Percentiles rank a stretch among this genome's conserved stretches.
Conservation (phyloP, 2,888 invertebrate genomes). For the Netelia fuscicornis region DNA sequence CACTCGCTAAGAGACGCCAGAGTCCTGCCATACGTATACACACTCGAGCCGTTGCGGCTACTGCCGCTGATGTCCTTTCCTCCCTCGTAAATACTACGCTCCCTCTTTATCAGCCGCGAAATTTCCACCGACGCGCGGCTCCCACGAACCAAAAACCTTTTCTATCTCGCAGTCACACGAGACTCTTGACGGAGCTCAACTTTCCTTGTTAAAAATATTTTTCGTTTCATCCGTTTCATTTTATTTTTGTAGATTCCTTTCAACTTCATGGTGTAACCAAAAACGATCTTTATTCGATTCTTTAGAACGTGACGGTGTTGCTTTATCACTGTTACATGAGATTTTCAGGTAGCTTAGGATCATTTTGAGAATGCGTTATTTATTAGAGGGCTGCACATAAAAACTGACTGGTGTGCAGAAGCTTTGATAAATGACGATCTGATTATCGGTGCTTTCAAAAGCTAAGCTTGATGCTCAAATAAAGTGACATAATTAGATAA, state of each 20-base stretch:
- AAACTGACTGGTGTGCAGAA: constrained; percentile 33
- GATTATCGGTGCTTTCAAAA: too few relatives aligned
- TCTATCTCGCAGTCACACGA: background rate
- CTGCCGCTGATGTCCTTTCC: constrained; percentile 23
- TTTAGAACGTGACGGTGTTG: background rate
- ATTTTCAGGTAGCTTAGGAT: background rate
- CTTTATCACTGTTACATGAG: background rate
- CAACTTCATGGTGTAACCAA: background rate
- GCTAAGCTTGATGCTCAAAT: too few relatives aligned
- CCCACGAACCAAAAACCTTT: background rate
- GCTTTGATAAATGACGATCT: constrained; percentile 27
- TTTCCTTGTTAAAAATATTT: background rate
- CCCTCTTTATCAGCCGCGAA: background rate
- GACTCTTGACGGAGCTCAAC: background rate
- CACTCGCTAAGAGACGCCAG: constrained; percentile 33
- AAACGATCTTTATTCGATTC: background rate
- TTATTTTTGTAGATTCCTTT: background rate
- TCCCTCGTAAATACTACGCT: constrained; percentile 22
- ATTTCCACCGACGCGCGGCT: constrained; percentile 5
- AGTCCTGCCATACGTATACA: background rate
- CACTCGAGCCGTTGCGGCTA: constrained; percentile 14
- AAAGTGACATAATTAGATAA: too few relatives aligned
- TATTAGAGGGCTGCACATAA: background rate
- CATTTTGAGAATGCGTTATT: background rate
- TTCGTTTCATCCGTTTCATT: background rate